Percentiles rank a stretch among this genome's conserved stretches.
These are phyloP conservation scores for Diplodus puntazzo DNA, from an alignment of 2,797 vertebrate genomes.

Conservation along the genomic window DNA sequence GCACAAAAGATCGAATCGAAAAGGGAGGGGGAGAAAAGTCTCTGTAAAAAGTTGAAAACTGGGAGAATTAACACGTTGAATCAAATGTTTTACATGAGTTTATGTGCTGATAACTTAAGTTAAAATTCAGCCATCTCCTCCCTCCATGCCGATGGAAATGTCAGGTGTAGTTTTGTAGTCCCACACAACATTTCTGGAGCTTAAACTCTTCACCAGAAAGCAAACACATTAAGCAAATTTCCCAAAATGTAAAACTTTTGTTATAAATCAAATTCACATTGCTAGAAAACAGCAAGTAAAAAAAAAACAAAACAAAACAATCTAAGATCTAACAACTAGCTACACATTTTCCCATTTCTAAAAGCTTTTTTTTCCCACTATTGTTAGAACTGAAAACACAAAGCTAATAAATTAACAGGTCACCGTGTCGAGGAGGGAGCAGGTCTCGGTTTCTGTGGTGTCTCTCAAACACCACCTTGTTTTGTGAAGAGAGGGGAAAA, in stretches of 20 bases:
- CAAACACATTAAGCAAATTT: not conserved
- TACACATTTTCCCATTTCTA: constrained; percentile 44
- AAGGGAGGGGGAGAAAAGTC: no score
- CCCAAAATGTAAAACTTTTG: constrained; percentile 20
- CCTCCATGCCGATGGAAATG: no score
- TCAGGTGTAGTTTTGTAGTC: no score
- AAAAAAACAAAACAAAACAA: constrained; percentile 22
- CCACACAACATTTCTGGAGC: no score
- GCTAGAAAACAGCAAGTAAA: constrained; percentile 50
- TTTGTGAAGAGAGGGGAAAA: constrained; percentile 8
- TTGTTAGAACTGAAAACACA: constrained; percentile 63
- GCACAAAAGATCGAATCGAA: not conserved
- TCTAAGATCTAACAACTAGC: constrained; percentile 18
- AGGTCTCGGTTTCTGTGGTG: not conserved
- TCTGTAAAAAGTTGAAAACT: no score
- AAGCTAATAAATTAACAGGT: constrained; percentile 66
- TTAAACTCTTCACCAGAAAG: not conserved
- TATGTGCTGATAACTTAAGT: no score
- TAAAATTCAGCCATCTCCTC: no score
- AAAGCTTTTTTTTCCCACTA: constrained; percentile 53
- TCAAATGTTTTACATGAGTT: no score
- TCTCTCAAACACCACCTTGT: not conserved
- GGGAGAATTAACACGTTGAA: not conserved
- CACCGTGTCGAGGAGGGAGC: constrained; percentile 3
- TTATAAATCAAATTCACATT: constrained; percentile 56